Evolutionary conservation across 2,888 invertebrate genomes (phyloP).

Genomic region (Hypolimnas misippus): DNA sequence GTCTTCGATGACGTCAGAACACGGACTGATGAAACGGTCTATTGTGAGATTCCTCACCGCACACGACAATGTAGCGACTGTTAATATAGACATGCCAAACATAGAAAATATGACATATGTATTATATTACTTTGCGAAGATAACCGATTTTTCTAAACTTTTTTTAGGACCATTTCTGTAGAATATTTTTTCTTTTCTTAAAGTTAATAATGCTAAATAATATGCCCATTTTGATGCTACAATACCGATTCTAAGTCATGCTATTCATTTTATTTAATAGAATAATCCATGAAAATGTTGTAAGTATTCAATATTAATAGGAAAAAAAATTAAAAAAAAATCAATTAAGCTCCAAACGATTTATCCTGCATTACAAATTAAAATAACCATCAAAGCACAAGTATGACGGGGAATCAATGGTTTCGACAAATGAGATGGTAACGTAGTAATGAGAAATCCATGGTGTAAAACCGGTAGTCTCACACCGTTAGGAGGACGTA

Average conservation of each 20-base stretch:
- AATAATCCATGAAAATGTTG: no score
- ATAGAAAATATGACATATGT: background rate
- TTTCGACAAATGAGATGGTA: slow-evolving; percentile 71
- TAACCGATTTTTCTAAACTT: background rate
- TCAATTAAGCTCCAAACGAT: background rate
- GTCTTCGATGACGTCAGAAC: slow-evolving; percentile 5
- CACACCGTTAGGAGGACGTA: slow-evolving; percentile 60
- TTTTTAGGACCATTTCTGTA: no score
- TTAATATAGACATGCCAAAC: background rate
- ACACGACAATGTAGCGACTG: background rate
- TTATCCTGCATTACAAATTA: background rate
- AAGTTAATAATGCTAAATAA: no score
- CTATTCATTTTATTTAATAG: background rate
- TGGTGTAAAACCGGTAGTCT: slow-evolving; percentile 81
- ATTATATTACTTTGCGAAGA: background rate
- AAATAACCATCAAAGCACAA: slow-evolving; percentile 20
- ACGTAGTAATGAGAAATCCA: slow-evolving; percentile 64
- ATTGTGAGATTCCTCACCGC: background rate
- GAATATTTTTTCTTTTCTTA: no score
- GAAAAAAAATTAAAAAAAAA: slow-evolving; percentile 11
- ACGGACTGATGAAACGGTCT: slow-evolving; percentile 1
- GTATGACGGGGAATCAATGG: slow-evolving; percentile 47
- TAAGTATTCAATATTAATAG: no score
- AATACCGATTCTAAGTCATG: no score
- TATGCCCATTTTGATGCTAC: no score